These are phyloP conservation scores for Cyrtonyx montezumae DNA, from an alignment of 2,113 vertebrate species.

Conservation along the genomic window DNA sequence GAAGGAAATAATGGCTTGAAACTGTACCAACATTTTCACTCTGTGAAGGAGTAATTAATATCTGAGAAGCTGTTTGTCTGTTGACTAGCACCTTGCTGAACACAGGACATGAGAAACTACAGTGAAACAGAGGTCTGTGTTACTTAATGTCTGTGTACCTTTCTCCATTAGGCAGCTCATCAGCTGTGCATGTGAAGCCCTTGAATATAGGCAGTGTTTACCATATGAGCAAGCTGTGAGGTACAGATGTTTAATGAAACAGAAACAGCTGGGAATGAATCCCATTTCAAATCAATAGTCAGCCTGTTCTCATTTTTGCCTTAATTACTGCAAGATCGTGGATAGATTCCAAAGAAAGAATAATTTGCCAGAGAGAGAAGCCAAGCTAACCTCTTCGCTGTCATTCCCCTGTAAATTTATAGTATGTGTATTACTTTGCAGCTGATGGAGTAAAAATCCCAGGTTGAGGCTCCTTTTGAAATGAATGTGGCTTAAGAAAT, in stretches of 20 bases:
- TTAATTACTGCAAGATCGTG: background rate
- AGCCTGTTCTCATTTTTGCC: background rate
- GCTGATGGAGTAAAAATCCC: background rate
- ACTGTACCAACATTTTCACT: background rate
- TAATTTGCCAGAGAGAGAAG: background rate
- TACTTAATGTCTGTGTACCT: background rate
- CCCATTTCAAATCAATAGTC: background rate
- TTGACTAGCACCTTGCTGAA: background rate
- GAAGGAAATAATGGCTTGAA: conserved; percentile 21
- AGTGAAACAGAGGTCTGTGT: background rate
- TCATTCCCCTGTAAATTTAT: conserved; percentile 1
- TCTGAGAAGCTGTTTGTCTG: background rate
- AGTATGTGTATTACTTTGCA: background rate
- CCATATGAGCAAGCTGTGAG: background rate
- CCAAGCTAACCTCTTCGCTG: background rate
- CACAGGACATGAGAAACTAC: background rate
- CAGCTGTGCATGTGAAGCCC: background rate
- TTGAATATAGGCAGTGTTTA: background rate
- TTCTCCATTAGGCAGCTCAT: background rate
- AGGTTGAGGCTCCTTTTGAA: conserved; percentile 1
- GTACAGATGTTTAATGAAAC: background rate
- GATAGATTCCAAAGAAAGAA: background rate
- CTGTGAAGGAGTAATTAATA: background rate
- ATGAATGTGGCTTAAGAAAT: background rate
- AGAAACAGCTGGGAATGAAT: conserved; percentile 6